Conservation (phyloP, 2,797 vertebrate species). For the Hirundo rustica region DNA sequence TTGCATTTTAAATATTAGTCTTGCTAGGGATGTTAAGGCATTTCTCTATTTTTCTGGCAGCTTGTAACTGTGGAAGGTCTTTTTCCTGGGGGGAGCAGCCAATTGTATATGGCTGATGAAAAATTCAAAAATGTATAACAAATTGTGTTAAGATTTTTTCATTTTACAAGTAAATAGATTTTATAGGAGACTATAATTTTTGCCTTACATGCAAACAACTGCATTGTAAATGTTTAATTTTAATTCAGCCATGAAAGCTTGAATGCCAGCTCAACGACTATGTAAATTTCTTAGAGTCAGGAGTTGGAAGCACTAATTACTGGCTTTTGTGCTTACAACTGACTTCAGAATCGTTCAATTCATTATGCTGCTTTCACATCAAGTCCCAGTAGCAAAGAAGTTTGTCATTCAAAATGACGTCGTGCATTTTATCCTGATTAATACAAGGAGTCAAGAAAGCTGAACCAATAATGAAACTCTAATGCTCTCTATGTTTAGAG, state of each 20-base stretch:
- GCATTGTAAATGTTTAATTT: background rate
- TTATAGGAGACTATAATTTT: background rate
- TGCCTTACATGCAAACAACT: background rate
- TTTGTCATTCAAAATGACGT: background rate
- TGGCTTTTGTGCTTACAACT: background rate
- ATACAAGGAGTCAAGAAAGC: background rate
- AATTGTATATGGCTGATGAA: background rate
- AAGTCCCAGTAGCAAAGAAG: background rate
- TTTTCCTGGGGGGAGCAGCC: background rate
- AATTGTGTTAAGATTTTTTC: background rate
- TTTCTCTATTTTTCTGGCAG: background rate
- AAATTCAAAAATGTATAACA: background rate
- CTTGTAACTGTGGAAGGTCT: background rate
- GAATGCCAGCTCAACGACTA: background rate
- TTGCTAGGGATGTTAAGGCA: background rate
- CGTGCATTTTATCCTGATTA: background rate
- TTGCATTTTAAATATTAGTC: background rate
- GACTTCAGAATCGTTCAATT: slow-evolving; percentile 10
- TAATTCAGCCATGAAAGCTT: background rate
- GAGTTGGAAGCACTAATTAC: slow-evolving; percentile 8
- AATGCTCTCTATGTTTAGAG: background rate
- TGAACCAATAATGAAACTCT: background rate
- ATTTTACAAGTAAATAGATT: background rate
- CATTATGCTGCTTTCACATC: slow-evolving; percentile 9
- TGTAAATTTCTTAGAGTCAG: slow-evolving; percentile 14